A percentile compares a stretch with the other conserved stretches of the same genome.
phyloP scores from a whole-genome alignment of 2,113 vertebrate genomes.

The Thalassarche chlororhynchos region DNA sequence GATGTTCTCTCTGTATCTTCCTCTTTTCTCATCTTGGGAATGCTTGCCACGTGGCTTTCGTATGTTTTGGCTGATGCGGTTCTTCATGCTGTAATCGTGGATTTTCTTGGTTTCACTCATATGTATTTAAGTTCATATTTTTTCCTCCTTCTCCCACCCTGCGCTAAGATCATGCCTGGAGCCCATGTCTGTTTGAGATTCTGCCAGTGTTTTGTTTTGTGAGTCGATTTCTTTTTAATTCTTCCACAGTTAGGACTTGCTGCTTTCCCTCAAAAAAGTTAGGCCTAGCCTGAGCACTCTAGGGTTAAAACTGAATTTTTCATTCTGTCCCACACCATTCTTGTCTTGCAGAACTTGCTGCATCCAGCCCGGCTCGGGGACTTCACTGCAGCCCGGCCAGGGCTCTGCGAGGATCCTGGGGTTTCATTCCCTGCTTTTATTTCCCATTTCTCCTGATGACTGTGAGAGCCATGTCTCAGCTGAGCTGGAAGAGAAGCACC shows the following conservation, averaged over 20 bases:
- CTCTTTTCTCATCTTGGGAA: not conserved
- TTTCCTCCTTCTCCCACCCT: not conserved
- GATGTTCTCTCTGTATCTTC: not conserved
- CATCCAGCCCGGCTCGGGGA: accelerated
- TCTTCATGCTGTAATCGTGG: not conserved
- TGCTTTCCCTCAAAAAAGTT: not conserved
- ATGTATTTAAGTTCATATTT: not conserved
- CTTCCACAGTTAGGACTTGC: not conserved
- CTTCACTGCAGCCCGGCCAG: not conserved
- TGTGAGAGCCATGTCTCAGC: not conserved
- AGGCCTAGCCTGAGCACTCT: not conserved
- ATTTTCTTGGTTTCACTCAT: not conserved
- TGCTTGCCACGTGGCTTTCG: not conserved
- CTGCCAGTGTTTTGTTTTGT: not conserved
- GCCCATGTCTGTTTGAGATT: not conserved
- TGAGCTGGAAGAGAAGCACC: not conserved
- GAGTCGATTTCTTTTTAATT: not conserved
- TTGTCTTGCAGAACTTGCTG: not conserved
- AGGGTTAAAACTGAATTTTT: not conserved
- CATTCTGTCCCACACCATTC: not conserved
- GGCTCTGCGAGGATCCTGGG: not conserved
- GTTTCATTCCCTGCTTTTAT: not conserved
- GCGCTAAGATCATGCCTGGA: not conserved
- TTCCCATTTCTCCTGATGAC: not conserved
- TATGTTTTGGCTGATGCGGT: not conserved